Percentiles rank a stretch among this genome's conserved stretches.
Conservation (phyloP, 1,140 invertebrate genomes). For the Homarus americanus region DNA sequence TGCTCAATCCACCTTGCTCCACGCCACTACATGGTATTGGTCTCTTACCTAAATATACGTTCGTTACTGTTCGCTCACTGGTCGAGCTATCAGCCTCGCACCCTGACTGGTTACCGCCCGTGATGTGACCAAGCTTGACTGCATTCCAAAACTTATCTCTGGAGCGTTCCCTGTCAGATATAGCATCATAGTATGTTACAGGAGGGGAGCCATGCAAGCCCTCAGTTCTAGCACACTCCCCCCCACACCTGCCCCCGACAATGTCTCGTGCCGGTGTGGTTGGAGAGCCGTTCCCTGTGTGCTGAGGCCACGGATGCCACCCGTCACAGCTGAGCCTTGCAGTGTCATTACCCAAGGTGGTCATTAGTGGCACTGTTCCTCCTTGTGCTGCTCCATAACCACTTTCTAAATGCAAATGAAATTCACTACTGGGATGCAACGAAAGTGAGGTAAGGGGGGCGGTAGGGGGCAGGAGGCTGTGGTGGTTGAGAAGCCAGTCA, state of each 20-base stretch:
- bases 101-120: background rate
- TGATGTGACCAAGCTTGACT: background rate
- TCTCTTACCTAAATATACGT: background rate
- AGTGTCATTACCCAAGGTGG: background rate
- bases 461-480: background rate
- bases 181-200: background rate
- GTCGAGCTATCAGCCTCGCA: background rate
- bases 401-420: background rate
- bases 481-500: background rate
- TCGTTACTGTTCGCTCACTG: background rate
- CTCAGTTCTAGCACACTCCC: no score
- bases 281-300: background rate
- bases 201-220: background rate
- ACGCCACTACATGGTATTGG: background rate
- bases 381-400: background rate
- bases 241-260: no score
- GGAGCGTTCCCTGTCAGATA: background rate
- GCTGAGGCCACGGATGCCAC: background rate
- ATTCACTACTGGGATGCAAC: background rate
- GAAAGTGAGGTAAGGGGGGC: background rate
- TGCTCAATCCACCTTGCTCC: background rate
- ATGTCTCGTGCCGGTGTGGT: background rate
- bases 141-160: constrained; percentile 22
- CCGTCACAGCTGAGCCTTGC: background rate
- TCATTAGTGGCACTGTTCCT: background rate